Percentiles rank a stretch among this genome's conserved stretches.
These are phyloP conservation scores for Microchrysa polita DNA, from an alignment of 2,888 invertebrate genomes.

Conservation along the genomic window DNA sequence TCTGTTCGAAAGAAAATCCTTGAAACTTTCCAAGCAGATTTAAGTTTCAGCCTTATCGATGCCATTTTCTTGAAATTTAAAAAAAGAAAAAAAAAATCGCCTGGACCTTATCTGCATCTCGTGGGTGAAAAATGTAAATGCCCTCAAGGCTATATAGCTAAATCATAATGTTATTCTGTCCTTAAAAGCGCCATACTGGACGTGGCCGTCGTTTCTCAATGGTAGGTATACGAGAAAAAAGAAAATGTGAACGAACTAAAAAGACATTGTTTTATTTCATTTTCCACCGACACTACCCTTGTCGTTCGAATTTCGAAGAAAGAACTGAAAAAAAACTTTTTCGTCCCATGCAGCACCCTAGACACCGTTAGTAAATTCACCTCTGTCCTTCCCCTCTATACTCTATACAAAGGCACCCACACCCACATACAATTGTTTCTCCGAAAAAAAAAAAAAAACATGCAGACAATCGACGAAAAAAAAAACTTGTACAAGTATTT, in stretches of 20 bases:
- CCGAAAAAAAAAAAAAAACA: too few species aligned
- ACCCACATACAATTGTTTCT: background rate
- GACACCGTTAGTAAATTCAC: background rate
- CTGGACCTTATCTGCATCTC: background rate
- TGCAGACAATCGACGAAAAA: too few species aligned
- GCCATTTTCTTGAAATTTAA: slow-evolving; percentile 25
- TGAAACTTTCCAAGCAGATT: too few species aligned
- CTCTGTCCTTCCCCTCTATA: too few species aligned
- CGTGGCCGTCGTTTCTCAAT: too few species aligned
- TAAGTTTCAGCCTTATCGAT: slow-evolving; percentile 31
- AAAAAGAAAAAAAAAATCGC: too few species aligned
- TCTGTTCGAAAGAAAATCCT: too few species aligned
- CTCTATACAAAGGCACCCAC: too few species aligned
- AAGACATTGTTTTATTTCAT: slow-evolving; percentile 6
- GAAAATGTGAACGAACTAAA: background rate
- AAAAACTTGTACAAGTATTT: background rate
- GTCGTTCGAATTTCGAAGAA: background rate
- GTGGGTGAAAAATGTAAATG: background rate
- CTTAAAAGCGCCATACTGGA: background rate
- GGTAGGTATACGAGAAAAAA: too few species aligned
- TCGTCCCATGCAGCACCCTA: background rate
- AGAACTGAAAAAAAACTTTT: slow-evolving; percentile 5
- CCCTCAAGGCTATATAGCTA: slow-evolving; percentile 20
- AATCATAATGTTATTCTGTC: slow-evolving; percentile 43
- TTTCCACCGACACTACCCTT: background rate